Evolutionary conservation across 2,797 vertebrate species (phyloP), one percentile per base, ranked within the genome.

Genomic region (Uromys caudimaculatus): DNA sequence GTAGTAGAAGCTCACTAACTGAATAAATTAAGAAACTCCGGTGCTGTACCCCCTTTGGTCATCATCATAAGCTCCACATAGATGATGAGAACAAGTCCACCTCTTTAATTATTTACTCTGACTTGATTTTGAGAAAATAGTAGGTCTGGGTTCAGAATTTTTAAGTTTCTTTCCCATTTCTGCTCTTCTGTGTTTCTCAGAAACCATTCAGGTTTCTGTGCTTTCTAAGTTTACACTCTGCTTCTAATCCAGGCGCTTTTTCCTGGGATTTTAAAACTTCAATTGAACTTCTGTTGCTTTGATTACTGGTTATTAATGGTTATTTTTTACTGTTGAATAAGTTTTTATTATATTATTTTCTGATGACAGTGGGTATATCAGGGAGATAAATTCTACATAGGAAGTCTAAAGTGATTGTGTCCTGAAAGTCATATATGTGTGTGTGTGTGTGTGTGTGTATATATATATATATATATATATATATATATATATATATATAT

Each of bases 181-280:
- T 13, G 1, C 2, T 88, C 89, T 71, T 35, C 56, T 82, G 6
- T 81, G 11, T 62, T 93, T 52, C 29, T 38, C 6, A 54, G 19
- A 6, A 50, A 16, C 1, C 3, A 62, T 69, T 4, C 2, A 41
- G 6, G 21, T 90, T 73, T 24, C 27, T 86, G 16, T 87, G 21
- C 21, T 32, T 64, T n/a, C 0, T 1, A 32, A 4, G 6, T 13
- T 13, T 8, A 54, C 2, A 79, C 50, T 0, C 5, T 81, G 16
- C 2, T 19, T 4, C 24, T 79, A 3, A 56, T 44, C 4, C 9
- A 9, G 10, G 6, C 1, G 5, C 62, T 62, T 14, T 2, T 83
- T 14, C 47, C 7, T 58, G 13, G 29, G 58, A 54, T 67, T 41
- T 88, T 47, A 41, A 71, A 84, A 64, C 0, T 0, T 32, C 4